Evolutionary conservation across 1,140 invertebrate species (phyloP), one percentile per base, ranked within the genome.

Genomic region (Mycetomoellerius zeteki): DNA sequence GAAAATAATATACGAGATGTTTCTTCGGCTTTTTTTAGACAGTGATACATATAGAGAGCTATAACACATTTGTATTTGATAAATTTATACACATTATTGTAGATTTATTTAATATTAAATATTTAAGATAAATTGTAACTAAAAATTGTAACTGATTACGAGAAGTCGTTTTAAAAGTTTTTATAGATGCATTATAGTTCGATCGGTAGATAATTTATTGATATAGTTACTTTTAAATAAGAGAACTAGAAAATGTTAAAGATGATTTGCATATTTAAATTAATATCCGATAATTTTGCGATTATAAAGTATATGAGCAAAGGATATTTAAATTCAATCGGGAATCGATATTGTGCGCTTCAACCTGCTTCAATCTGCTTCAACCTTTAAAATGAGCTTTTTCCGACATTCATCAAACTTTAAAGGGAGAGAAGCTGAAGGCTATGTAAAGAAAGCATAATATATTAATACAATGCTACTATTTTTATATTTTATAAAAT

Each of bases 321-420:
- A 72, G 47, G 3, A 47, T 73, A 84, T 84, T 84, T 84, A 73
- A 84, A 73, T 84, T 73, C 24, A 73, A 73, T 84, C 69, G 69
- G 54, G 54, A 82, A 82, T 72, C 80, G 67, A 84, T 84, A 84
- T 7, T 47, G 16, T 10, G 14, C 33, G 72, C 54, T 72, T 72
- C 78, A 77, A 64, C 24, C 24, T 50, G 27, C 60, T 65, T 37
- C 78, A 77, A 64, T 21, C 24, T 50, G 27, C 60, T 65, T 37
- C 14, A 73, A 73, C n/a, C 33, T 84, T 84, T 84, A 62, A 84
- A 84, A 37, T 60, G 54, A 84, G 69, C 54, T 84, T 84, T 62
- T 60, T 47, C 69, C 69, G 54, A 75, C 37, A 84, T 84, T 84
- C 80, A 62, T 84, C 80, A 60, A 75, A 84, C 69, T 73, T 84